A percentile compares a stretch with the other conserved stretches of the same genome.
Evolutionary conservation across 1,140 invertebrate species (phyloP).

Genomic region (Drosophila kohkoa): DNA sequence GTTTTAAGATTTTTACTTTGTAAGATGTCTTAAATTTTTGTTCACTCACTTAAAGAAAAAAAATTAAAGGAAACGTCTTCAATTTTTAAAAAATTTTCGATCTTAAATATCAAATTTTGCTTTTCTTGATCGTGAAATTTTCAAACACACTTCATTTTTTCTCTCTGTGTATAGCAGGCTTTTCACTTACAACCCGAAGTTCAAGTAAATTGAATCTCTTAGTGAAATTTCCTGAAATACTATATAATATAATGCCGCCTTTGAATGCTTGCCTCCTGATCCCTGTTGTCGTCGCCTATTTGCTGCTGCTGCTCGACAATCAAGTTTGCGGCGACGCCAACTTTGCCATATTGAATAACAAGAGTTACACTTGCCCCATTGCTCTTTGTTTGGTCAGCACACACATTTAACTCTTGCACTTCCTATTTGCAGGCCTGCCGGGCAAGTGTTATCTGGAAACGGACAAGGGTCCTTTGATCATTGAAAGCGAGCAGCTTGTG

Average conservation of each 20-base stretch:
- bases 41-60: too few relatives aligned
- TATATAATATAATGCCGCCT: constrained; percentile 42
- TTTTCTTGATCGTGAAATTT: too few relatives aligned
- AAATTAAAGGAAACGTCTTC: too few relatives aligned
- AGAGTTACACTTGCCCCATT: constrained; percentile 16
- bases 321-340: not conserved
- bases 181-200: constrained; percentile 43
- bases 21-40: too few relatives aligned
- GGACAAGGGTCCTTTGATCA: not conserved
- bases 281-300: constrained; percentile 21
- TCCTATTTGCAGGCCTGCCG: constrained; percentile 35
- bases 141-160: too few relatives aligned
- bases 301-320: constrained; percentile 4
- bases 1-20: too few relatives aligned
- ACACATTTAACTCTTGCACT: not conserved
- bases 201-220: constrained; percentile 62
- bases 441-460: constrained; percentile 39
- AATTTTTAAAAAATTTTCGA: too few relatives aligned
- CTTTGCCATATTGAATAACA: constrained; percentile 25
- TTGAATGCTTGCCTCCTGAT: constrained; percentile 9
- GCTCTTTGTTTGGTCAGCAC: not conserved
- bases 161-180: constrained; percentile 30
- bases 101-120: too few relatives aligned
- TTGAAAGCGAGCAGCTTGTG: constrained; percentile 4
- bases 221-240: constrained; percentile 59